These are phyloP conservation scores for Stomorhina lunata DNA, from an alignment of 2,888 invertebrate genomes.

Conservation along the genomic window DNA sequence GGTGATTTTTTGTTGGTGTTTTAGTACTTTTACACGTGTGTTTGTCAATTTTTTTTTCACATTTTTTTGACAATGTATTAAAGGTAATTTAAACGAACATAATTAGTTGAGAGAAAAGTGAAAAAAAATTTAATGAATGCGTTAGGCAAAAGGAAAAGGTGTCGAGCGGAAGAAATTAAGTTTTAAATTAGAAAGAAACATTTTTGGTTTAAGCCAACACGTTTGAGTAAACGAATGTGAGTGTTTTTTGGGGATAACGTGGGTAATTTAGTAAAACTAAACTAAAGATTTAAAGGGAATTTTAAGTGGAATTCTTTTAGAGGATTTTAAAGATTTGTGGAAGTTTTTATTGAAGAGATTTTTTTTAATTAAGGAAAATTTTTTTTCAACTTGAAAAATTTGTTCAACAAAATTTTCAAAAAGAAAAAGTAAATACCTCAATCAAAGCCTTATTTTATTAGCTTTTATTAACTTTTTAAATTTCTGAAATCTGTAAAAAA, in stretches of 20 bases:
- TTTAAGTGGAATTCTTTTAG: not conserved
- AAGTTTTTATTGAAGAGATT: not conserved
- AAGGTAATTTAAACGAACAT: constrained; percentile 20
- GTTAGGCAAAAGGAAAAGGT: not conserved
- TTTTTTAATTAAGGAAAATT: too few relatives aligned
- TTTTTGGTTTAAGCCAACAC: too few relatives aligned
- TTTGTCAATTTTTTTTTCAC: constrained; percentile 22
- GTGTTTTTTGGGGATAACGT: not conserved
- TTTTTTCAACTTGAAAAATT: not conserved
- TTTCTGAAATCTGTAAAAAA: not conserved
- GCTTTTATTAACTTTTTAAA: not conserved
- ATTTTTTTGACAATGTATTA: constrained; percentile 29
- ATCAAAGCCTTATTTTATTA: too few relatives aligned
- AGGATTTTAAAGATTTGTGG: not conserved
- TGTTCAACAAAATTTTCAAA: too few relatives aligned
- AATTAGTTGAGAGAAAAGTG: constrained; percentile 21
- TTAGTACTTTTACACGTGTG: not conserved
- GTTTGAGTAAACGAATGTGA: too few relatives aligned
- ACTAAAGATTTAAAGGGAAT: not conserved
- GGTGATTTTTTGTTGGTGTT: not conserved
- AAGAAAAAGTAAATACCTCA: too few relatives aligned
- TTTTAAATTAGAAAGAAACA: constrained; percentile 10
- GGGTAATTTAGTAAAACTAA: not conserved
- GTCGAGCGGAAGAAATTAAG: not conserved
- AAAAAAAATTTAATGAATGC: not conserved